Evolutionary conservation across 1,140 invertebrate genomes (phyloP).

Genomic region (Drosophila kohkoa): DNA sequence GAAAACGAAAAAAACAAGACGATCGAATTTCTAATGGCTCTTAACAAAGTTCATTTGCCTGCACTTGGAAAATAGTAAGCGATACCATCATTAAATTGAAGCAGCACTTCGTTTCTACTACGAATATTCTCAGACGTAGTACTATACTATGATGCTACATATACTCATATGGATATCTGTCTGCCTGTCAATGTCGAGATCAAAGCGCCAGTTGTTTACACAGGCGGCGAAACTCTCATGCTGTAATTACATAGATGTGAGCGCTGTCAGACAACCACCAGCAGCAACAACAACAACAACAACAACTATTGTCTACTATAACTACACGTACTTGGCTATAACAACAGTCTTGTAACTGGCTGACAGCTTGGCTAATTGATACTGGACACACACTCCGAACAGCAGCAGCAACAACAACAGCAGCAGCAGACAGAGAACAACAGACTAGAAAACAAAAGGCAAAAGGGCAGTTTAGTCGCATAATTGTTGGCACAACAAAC

Average conservation of each 20-base stretch:
- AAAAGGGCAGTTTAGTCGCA: slow-evolving; percentile 9
- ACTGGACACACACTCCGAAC: slow-evolving; percentile 43
- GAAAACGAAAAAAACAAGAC: slow-evolving; percentile 54
- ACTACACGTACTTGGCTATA: slow-evolving; percentile 11
- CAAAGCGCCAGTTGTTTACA: slow-evolving; percentile 65
- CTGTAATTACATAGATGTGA: slow-evolving; percentile 65
- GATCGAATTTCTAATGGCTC: slow-evolving; percentile 78
- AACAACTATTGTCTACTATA: slow-evolving; percentile 6
- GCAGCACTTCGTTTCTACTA: slow-evolving; percentile 7
- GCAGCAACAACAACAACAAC: background rate
- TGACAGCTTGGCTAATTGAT: slow-evolving; percentile 56
- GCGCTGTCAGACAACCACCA: slow-evolving; percentile 24
- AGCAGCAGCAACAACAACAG: background rate
- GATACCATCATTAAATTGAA: slow-evolving; percentile 40
- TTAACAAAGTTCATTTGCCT: slow-evolving; percentile 75
- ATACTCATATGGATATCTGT: slow-evolving; percentile 38
- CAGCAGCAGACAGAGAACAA: slow-evolving; percentile 8
- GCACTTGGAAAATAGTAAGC: slow-evolving; percentile 52
- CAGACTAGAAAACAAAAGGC: background rate
- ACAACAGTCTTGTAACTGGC: slow-evolving; percentile 40
- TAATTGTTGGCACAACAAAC: slow-evolving; percentile 16
- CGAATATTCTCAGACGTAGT: background rate
- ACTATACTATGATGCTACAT: background rate
- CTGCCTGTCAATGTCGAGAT: slow-evolving; percentile 53
- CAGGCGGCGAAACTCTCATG: slow-evolving; percentile 71